Conservation (phyloP, 2,888 invertebrate species). For the Lasioglossum malachurum region DNA sequence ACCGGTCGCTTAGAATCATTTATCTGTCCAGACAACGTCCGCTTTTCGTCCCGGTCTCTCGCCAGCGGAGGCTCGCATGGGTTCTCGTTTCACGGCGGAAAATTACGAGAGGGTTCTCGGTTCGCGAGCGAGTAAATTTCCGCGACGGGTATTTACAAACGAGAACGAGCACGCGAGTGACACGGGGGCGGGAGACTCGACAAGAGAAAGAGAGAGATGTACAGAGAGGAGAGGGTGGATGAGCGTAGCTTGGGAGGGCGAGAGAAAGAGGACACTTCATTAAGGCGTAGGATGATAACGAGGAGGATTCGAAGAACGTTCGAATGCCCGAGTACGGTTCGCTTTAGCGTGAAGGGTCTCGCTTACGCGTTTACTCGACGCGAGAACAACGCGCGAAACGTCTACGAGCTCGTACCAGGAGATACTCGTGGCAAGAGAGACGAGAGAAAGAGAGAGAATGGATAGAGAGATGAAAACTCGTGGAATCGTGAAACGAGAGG, state of each 20-base stretch:
- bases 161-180: slow-evolving; percentile 11
- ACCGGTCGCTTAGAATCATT: not conserved
- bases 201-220: not conserved
- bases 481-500: slow-evolving; percentile 62
- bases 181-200: not conserved
- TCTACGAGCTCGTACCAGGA: slow-evolving; percentile 44
- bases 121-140: slow-evolving; percentile 24
- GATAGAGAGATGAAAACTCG: slow-evolving; percentile 70
- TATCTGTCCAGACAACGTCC: not conserved
- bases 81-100: not conserved
- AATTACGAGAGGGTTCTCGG: slow-evolving; percentile 8
- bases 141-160: slow-evolving; percentile 9
- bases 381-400: slow-evolving; percentile 63
- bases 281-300: slow-evolving; percentile 73
- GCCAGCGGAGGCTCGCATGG: not conserved
- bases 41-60: not conserved
- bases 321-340: slow-evolving; percentile 71
- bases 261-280: slow-evolving; percentile 60
- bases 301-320: slow-evolving; percentile 74
- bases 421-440: slow-evolving; percentile 42
- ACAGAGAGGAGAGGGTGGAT: not conserved
- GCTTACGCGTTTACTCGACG: slow-evolving; percentile 62
- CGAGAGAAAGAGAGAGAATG: slow-evolving; percentile 10
- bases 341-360: slow-evolving; percentile 74
- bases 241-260: not conserved